Evolutionary conservation across 2,113 vertebrate genomes (phyloP).

Genomic region (Tretioscincus oriximinensis): DNA sequence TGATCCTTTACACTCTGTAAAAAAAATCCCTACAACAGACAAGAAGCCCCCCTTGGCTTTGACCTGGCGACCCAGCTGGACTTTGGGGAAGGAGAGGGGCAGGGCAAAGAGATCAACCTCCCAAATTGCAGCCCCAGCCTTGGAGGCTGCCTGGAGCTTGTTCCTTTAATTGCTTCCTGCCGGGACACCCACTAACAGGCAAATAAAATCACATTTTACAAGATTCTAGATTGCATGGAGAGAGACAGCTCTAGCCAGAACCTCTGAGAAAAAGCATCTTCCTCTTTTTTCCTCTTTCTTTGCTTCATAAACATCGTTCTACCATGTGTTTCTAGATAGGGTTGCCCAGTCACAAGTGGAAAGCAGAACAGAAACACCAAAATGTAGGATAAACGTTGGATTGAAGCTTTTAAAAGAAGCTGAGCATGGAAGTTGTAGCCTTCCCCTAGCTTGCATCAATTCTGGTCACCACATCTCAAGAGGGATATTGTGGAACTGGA

Average conservation of each 20-base stretch:
- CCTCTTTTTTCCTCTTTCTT: too few relatives aligned
- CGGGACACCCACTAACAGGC: slow-evolving; percentile 70
- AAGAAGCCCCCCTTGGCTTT: slow-evolving; percentile 75
- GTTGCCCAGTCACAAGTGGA: too few relatives aligned
- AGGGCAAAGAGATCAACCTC: slow-evolving; percentile 20
- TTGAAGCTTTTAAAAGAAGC: too few relatives aligned
- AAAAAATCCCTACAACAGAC: slow-evolving; percentile 80
- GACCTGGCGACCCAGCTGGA: slow-evolving; percentile 78
- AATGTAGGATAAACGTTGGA: too few relatives aligned
- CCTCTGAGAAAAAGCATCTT: neutral
- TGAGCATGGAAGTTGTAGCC: too few relatives aligned
- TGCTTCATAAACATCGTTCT: too few relatives aligned
- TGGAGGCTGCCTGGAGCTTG: slow-evolving; percentile 57
- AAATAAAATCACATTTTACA: slow-evolving; percentile 80
- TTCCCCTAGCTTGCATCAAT: too few relatives aligned
- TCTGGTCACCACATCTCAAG: too few relatives aligned
- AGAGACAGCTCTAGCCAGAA: slow-evolving; percentile 51
- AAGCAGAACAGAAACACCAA: too few relatives aligned
- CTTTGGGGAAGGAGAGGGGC: slow-evolving; percentile 68
- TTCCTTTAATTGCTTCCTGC: slow-evolving; percentile 73
- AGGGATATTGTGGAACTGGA: too few relatives aligned
- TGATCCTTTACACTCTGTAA: slow-evolving; percentile 87
- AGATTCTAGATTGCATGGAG: slow-evolving; percentile 66
- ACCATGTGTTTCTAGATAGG: too few relatives aligned
- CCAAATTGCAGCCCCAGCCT: slow-evolving; percentile 23